Evolutionary conservation across 2,888 invertebrate species (phyloP), one percentile per base, ranked within the genome.

Genomic region (Drosophila bunnanda): DNA sequence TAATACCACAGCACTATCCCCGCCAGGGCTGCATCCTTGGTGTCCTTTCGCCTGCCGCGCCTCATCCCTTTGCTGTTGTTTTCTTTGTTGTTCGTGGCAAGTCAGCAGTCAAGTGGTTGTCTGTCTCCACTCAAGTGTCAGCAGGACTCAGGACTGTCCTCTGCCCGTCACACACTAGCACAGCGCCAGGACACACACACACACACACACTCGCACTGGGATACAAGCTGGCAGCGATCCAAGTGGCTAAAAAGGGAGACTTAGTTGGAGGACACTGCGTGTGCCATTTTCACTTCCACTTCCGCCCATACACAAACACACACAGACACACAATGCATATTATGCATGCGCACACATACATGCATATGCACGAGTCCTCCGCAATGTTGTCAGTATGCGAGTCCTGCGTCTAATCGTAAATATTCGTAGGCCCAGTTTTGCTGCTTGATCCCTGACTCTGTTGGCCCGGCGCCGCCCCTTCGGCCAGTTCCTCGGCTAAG

Each of bases 121-220:
- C 85, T 74, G 85, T 81, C 82, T 84, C 85, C 82, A 73, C 80
- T 88, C 78, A 83, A 88, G 88, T 88, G 83, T 83, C 88, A 73
- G 75, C 46, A 52, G 68, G 68, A 67, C 67, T 67, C 67, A 34
- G 69, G 48, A 57, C 68, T 69, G 70, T 68, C 69, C 68, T 69
- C 69, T 69, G 57, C 32, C 41, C 56, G 41, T 44, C 64, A 52
- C 67, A 66, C 32, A 64, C 36, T 32, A 34, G n/a, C n/a, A 38
- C 38, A 61, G 41, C 20, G 36, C 12, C 38, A 8, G 36, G 22
- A 12, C 46, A n/a, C n/a, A n/a, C n/a, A n/a, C n/a, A n/a, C n/a
- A 44, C 30, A 34, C 50, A 53, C 66, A 28, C 28, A 52, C 65
- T 34, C 15, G 34, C 59, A 17, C 66, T 32, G 36, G 53, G 36